These are phyloP conservation scores for Allygus modestus DNA, from an alignment of 2,888 invertebrate species.

Conservation along the genomic window DNA sequence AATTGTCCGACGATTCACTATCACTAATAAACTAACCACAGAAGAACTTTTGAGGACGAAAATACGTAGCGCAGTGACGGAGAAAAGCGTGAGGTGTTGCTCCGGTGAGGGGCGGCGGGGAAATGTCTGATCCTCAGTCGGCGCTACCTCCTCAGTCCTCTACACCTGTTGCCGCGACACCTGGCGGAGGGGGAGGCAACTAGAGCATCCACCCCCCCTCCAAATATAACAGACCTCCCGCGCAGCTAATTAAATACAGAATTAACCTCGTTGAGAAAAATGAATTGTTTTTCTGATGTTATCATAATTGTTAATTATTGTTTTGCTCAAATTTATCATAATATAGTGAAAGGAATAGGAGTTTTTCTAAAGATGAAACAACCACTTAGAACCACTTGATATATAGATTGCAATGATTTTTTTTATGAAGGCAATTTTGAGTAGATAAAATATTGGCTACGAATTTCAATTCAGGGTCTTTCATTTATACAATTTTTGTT, in stretches of 20 bases:
- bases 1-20: not conserved
- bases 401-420: too few relatives aligned
- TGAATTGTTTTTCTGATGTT: too few relatives aligned
- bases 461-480: too few relatives aligned
- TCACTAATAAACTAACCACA: not conserved
- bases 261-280: too few relatives aligned
- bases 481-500: too few relatives aligned
- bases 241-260: not conserved
- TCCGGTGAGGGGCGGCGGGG: not conserved
- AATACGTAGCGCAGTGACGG: not conserved
- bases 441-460: too few relatives aligned
- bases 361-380: too few relatives aligned
- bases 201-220: slow-evolving; percentile 27
- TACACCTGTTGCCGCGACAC: not conserved
- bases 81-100: not conserved
- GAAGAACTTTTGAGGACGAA: not conserved
- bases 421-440: too few relatives aligned
- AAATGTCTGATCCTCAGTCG: not conserved
- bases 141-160: not conserved
- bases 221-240: not conserved
- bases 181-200: slow-evolving; percentile 9
- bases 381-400: too few relatives aligned
- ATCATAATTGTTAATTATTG: too few relatives aligned
- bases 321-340: too few relatives aligned
- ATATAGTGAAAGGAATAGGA: too few relatives aligned